Evolutionary conservation across 2,888 invertebrate genomes (phyloP).

Genomic region (Epirrhoe tristata): DNA sequence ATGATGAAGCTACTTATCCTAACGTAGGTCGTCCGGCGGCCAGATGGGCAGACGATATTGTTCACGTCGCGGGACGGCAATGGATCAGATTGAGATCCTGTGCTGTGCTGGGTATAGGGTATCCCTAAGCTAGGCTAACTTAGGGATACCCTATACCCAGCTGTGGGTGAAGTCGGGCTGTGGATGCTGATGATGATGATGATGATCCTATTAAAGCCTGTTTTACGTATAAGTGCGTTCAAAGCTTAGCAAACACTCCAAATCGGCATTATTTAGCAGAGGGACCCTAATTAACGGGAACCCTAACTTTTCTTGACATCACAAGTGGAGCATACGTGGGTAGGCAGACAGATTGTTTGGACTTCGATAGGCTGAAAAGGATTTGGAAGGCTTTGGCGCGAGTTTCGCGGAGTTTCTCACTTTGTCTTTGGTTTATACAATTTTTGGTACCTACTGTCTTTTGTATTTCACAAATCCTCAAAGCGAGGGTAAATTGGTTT

Average conservation of each 20-base stretch:
- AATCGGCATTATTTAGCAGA: conserved; percentile 75
- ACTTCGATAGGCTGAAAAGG: conserved; percentile 63
- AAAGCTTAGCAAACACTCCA: conserved; percentile 71
- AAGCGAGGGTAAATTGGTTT: conserved; percentile 18
- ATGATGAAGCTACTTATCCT: too few relatives aligned
- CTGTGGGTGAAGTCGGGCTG: too few relatives aligned
- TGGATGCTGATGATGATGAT: too few relatives aligned
- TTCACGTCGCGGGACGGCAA: too few relatives aligned
- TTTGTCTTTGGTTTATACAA: conserved; percentile 42
- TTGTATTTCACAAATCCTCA: conserved; percentile 7
- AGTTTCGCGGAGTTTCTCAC: conserved; percentile 53
- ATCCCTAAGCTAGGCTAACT: too few relatives aligned
- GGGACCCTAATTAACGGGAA: conserved; percentile 70
- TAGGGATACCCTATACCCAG: too few relatives aligned
- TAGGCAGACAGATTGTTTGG: conserved; percentile 67
- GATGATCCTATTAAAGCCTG: neutral
- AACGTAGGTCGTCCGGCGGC: too few relatives aligned
- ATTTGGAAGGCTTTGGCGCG: conserved; percentile 58
- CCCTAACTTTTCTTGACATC: conserved; percentile 76
- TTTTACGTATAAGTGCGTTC: conserved; percentile 14
- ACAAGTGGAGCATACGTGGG: conserved; percentile 60
- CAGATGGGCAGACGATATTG: too few relatives aligned
- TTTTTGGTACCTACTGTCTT: conserved; percentile 19
- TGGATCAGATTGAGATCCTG: too few relatives aligned
- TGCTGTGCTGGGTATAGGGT: too few relatives aligned